Percentiles rank a stretch among this genome's conserved stretches.
Conservation (phyloP, 2,113 vertebrate species). For the Spilogale gracilis region DNA sequence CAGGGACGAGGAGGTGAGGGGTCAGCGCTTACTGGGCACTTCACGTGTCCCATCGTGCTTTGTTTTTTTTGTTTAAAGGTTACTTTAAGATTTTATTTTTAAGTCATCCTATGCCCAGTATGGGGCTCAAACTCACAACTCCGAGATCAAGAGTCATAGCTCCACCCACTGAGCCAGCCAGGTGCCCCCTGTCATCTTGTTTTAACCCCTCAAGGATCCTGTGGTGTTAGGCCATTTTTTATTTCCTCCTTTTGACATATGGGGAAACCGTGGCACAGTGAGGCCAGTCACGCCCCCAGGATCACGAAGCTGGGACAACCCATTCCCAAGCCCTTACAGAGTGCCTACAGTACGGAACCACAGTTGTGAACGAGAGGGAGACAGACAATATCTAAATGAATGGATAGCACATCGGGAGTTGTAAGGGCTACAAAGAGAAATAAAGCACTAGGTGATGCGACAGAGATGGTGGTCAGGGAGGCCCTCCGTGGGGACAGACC, state of each 20-base stretch:
- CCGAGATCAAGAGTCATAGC: not conserved
- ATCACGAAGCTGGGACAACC: not conserved
- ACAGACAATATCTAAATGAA: accelerated
- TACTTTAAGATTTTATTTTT: not conserved
- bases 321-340: not conserved
- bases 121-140: not conserved
- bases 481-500: not conserved
- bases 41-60: not conserved
- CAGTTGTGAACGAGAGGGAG: not conserved
- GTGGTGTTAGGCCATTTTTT: not conserved
- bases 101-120: not conserved
- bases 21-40: too few relatives aligned
- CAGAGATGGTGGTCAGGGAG: not conserved
- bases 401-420: not conserved
- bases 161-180: not conserved
- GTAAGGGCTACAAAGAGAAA: not conserved
- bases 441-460: not conserved
- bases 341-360: not conserved
- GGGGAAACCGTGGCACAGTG: not conserved
- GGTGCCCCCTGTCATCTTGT: accelerated
- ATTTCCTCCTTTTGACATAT: not conserved
- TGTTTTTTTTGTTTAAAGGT: not conserved
- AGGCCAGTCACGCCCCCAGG: not conserved
- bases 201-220: not conserved
- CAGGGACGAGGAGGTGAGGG: too few relatives aligned